phyloP scores from a whole-genome alignment of 2,888 invertebrate genomes.

The Sarcophaga carnaria region DNA sequence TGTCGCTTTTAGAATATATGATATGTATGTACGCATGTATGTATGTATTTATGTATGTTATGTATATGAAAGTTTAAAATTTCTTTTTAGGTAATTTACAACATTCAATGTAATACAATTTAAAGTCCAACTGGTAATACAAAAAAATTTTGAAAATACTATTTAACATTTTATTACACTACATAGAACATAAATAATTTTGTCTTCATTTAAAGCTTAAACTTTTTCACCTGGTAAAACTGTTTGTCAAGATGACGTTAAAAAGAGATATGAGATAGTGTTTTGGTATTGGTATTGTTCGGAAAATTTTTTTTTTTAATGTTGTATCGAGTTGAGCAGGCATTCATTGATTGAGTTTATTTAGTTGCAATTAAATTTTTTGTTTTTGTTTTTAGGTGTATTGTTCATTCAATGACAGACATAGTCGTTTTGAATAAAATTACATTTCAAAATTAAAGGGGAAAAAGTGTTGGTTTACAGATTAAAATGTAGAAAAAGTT shows the following conservation, averaged over 20 bases:
- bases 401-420: slow-evolving; percentile 22
- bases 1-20: not conserved
- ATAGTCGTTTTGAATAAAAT: slow-evolving; percentile 34
- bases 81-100: slow-evolving; percentile 8
- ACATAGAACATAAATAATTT: slow-evolving; percentile 53
- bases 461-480: slow-evolving; percentile 25
- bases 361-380: not conserved
- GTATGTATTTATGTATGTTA: not conserved
- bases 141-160: slow-evolving; percentile 22
- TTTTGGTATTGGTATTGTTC: slow-evolving; percentile 17
- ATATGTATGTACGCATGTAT: not conserved
- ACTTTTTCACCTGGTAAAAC: slow-evolving; percentile 73
- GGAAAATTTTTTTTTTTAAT: not conserved
- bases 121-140: not conserved
- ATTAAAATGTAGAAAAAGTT: slow-evolving; percentile 34
- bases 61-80: not conserved
- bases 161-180: slow-evolving; percentile 28
- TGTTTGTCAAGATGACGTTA: slow-evolving; percentile 60
- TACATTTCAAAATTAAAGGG: slow-evolving; percentile 32
- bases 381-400: not conserved
- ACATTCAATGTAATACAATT: slow-evolving; percentile 24
- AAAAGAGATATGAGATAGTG: slow-evolving; percentile 35
- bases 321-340: slow-evolving; percentile 18
- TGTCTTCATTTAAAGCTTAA: slow-evolving; percentile 41
- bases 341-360: slow-evolving; percentile 23